Percentiles rank a stretch among this genome's conserved stretches.
Conservation (phyloP, 2,113 vertebrate genomes). For the Sturnira hondurensis region DNA sequence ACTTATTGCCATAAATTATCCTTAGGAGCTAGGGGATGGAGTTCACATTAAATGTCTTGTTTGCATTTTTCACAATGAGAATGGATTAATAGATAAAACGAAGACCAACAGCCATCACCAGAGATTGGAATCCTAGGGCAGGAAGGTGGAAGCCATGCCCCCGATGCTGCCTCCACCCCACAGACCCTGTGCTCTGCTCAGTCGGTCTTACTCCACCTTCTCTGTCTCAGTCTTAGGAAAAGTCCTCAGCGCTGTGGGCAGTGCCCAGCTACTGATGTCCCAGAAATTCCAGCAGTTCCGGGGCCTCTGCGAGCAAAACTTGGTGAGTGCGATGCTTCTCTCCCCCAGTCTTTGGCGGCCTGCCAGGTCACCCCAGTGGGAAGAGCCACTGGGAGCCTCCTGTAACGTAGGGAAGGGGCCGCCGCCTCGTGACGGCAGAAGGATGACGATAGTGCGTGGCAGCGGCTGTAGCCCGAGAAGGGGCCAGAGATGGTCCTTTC, state of each 20-base stretch:
- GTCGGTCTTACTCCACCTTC: not conserved
- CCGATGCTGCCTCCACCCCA: not conserved
- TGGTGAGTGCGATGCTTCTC: conserved; percentile 85
- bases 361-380: no score
- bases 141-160: not conserved
- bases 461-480: not conserved
- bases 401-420: not conserved
- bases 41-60: not conserved
- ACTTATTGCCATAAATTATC: not conserved
- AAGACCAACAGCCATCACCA: not conserved
- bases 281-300: conserved; percentile 99
- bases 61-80: not conserved
- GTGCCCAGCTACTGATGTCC: conserved; percentile 88
- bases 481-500: not conserved
- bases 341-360: not conserved
- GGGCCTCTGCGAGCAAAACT: conserved; percentile 97
- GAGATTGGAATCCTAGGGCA: not conserved
- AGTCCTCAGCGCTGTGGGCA: conserved; percentile 93
- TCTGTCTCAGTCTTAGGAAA: conserved; percentile 91
- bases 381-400: not conserved
- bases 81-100: not conserved
- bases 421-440: not conserved
- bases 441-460: not conserved
- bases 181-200: not conserved
- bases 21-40: not conserved